Evolutionary conservation across 1,140 invertebrate species (phyloP).

Genomic region (Bombus pascuorum): DNA sequence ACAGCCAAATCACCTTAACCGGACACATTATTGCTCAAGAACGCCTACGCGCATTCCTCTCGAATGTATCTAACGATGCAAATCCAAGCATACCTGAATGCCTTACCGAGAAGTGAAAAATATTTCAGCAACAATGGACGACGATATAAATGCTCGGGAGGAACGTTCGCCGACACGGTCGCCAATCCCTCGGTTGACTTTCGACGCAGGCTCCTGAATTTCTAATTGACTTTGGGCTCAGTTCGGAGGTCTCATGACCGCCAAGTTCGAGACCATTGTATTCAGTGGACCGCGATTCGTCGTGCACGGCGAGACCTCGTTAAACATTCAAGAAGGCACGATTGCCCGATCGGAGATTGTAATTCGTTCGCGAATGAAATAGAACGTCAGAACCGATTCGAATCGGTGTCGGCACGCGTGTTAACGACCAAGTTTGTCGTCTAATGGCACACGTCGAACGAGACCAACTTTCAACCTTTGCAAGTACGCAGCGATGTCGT

Average conservation of each 20-base stretch:
- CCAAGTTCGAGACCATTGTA: slow-evolving; percentile 34
- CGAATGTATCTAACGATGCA: neutral
- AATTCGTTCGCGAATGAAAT: slow-evolving; percentile 27
- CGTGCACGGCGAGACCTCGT: slow-evolving; percentile 30
- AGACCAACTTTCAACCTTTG: neutral
- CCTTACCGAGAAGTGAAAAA: neutral
- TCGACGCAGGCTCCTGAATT: slow-evolving; percentile 26
- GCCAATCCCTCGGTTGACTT: neutral
- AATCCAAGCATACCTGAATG: slow-evolving; percentile 2
- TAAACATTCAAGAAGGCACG: slow-evolving; percentile 38
- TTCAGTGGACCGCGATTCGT: slow-evolving; percentile 31
- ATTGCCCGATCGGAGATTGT: neutral
- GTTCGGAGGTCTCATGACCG: slow-evolving; percentile 2
- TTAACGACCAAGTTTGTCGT: slow-evolving; percentile 33
- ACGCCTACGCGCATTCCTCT: slow-evolving; percentile 20
- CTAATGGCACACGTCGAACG: slow-evolving; percentile 19
- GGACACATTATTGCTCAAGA: neutral
- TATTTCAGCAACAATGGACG: slow-evolving; percentile 29
- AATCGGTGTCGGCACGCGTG: neutral
- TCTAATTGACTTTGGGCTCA: slow-evolving; percentile 21
- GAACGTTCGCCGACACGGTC: neutral
- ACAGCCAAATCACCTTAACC: slow-evolving; percentile 3
- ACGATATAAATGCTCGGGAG: neutral
- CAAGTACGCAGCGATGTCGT: neutral
- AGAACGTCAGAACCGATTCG: slow-evolving; percentile 15